These are phyloP conservation scores for Hyposoter didymator DNA, from an alignment of 2,888 invertebrate species.

Conservation along the genomic window DNA sequence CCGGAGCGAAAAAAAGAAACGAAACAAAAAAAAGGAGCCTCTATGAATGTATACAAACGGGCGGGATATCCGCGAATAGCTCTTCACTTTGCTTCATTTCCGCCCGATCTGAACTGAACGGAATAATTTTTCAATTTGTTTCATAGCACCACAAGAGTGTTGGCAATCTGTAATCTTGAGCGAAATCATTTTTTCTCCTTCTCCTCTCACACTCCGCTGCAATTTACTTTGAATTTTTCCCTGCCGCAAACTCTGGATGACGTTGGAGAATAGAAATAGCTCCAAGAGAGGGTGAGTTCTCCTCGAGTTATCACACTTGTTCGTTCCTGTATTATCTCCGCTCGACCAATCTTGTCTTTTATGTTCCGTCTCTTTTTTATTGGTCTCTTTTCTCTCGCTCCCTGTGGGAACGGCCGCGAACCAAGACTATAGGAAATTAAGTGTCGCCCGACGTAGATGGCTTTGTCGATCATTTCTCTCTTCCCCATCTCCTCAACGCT, in stretches of 20 bases:
- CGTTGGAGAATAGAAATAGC: slow-evolving; percentile 40
- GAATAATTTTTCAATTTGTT: slow-evolving; percentile 54
- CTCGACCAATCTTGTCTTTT: slow-evolving; percentile 31
- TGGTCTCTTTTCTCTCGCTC: background rate
- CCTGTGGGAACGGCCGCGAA: slow-evolving; percentile 21
- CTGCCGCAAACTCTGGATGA: slow-evolving; percentile 7
- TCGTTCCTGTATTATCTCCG: slow-evolving; percentile 38
- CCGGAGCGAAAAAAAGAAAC: slow-evolving; percentile 1
- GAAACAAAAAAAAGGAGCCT: slow-evolving; percentile 2
- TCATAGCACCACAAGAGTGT: background rate
- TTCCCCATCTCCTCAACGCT: background rate
- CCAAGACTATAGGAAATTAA: background rate
- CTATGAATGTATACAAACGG: background rate
- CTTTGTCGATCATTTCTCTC: slow-evolving; percentile 9
- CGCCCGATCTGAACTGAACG: slow-evolving; percentile 12
- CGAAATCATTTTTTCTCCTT: background rate
- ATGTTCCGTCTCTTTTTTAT: background rate
- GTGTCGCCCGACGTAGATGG: background rate
- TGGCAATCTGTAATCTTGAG: slow-evolving; percentile 10
- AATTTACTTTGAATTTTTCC: slow-evolving; percentile 31
- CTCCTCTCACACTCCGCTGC: background rate
- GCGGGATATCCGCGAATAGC: slow-evolving; percentile 22
- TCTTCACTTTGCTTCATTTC: slow-evolving; percentile 36
- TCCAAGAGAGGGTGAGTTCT: slow-evolving; percentile 19
- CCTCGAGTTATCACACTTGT: slow-evolving; percentile 37